phyloP scores from a whole-genome alignment of 2,888 invertebrate genomes.

The Drosophila lacicola region DNA sequence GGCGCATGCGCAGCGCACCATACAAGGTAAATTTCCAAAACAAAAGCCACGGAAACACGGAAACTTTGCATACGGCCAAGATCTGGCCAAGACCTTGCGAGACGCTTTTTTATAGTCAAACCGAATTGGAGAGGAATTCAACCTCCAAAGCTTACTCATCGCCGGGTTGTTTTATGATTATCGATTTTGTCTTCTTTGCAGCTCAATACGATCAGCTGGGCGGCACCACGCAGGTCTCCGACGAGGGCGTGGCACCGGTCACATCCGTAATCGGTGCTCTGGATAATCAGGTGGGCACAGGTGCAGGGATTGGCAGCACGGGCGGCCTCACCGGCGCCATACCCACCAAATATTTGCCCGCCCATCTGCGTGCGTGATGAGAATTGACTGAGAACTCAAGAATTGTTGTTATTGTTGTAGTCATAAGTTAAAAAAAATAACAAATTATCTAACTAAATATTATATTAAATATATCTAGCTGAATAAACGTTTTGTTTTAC shows the following conservation, averaged over 20 bases:
- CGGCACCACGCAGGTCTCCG: constrained; percentile 83
- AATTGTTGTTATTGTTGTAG: constrained; percentile 42
- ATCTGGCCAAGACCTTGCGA: constrained; percentile 38
- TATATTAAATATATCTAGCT: constrained; percentile 40
- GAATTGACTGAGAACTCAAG: constrained; percentile 48
- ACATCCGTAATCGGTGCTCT: constrained; percentile 83
- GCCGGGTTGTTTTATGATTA: background rate
- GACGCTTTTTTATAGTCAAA: constrained; percentile 20
- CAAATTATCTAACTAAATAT: constrained; percentile 12
- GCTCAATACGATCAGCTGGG: constrained; percentile 85
- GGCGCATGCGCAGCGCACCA: constrained; percentile 83
- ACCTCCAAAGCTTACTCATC: constrained; percentile 16
- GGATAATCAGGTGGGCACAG: constrained; percentile 53
- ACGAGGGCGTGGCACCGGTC: constrained; percentile 84
- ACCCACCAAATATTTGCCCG: constrained; percentile 70
- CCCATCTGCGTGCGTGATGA: constrained; percentile 61
- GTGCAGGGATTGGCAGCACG: background rate
- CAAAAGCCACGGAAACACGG: constrained; percentile 7
- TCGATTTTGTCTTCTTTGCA: constrained; percentile 48
- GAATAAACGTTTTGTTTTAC: constrained; percentile 31
- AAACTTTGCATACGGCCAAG: constrained; percentile 32
- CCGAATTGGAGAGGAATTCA: constrained; percentile 30
- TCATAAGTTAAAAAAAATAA: constrained; percentile 26
- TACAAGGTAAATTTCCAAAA: constrained; percentile 79
- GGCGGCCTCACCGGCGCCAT: constrained; percentile 35